These are phyloP conservation scores for Epicampocera succincta DNA, from an alignment of 2,888 invertebrate genomes.

Conservation along the genomic window DNA sequence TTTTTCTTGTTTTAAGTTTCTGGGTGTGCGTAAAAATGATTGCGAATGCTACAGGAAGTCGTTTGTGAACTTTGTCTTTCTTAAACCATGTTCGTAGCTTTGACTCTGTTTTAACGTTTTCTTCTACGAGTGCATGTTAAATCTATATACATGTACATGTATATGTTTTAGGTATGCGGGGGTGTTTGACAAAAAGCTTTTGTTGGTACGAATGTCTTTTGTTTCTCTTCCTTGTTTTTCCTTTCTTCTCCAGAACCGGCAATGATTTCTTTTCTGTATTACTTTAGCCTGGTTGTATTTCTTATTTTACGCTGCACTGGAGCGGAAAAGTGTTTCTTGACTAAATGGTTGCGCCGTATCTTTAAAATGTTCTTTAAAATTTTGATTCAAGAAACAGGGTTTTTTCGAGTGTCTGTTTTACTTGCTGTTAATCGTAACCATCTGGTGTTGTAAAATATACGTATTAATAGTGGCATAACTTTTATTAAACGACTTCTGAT, in stretches of 20 bases:
- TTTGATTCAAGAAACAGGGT: constrained; percentile 30
- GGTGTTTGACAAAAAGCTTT: constrained; percentile 25
- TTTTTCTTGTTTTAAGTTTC: background rate
- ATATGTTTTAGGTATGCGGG: constrained; percentile 22
- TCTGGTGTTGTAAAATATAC: background rate
- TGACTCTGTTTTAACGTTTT: background rate
- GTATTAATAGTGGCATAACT: no score
- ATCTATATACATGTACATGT: constrained; percentile 13
- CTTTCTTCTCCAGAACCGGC: constrained; percentile 38
- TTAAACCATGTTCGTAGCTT: constrained; percentile 30
- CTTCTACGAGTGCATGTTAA: background rate
- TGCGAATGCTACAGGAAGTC: constrained; percentile 57
- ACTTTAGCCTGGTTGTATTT: constrained; percentile 56
- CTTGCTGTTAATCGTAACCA: constrained; percentile 10
- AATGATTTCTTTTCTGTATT: constrained; percentile 32
- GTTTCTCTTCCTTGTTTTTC: constrained; percentile 31
- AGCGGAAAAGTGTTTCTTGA: constrained; percentile 66
- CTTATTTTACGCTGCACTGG: constrained; percentile 67
- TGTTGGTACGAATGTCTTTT: constrained; percentile 26
- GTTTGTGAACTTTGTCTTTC: constrained; percentile 63
- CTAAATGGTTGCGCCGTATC: constrained; percentile 51
- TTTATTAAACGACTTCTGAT: no score
- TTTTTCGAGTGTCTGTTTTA: background rate
- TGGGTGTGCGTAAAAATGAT: background rate
- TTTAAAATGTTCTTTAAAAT: constrained; percentile 39